Evolutionary conservation across 1,140 invertebrate genomes (phyloP).

Genomic region (Drosophila subobscura): DNA sequence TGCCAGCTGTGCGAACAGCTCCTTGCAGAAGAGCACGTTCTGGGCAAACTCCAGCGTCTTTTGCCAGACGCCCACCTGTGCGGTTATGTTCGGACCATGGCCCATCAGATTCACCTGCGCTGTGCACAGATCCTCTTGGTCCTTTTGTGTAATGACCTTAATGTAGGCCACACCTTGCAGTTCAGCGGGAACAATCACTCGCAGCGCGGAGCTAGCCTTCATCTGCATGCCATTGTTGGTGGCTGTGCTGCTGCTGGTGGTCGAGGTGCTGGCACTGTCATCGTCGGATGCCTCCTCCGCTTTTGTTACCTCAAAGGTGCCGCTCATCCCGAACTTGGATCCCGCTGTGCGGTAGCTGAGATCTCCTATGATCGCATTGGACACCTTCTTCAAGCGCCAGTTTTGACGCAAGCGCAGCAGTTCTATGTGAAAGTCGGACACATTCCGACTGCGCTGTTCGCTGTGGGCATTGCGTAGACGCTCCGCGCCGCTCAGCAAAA

Average conservation of each 20-base stretch:
- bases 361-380: slow-evolving; percentile 97
- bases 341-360: slow-evolving; percentile 97
- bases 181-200: slow-evolving; percentile 96
- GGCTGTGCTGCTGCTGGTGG: slow-evolving; percentile 43
- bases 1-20: slow-evolving; percentile 96
- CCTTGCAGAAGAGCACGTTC: slow-evolving; percentile 98
- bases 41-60: slow-evolving; percentile 97
- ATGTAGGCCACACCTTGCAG: slow-evolving; percentile 98
- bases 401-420: slow-evolving; percentile 94
- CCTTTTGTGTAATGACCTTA: slow-evolving; percentile 96
- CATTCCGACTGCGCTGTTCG: slow-evolving; percentile 89
- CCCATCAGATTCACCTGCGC: slow-evolving; percentile 89
- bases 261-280: slow-evolving; percentile 85
- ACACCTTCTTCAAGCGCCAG: slow-evolving; percentile 97
- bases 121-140: slow-evolving; percentile 93
- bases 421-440: slow-evolving; percentile 96
- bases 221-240: slow-evolving; percentile 78
- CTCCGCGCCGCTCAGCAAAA: slow-evolving; percentile 93
- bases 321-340: slow-evolving; percentile 95
- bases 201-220: slow-evolving; percentile 90
- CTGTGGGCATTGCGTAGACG: slow-evolving; percentile 91
- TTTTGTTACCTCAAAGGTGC: slow-evolving; percentile 98
- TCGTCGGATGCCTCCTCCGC: slow-evolving; percentile 95
- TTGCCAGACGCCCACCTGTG: slow-evolving; percentile 92
- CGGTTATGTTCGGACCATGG: slow-evolving; percentile 87